A percentile compares a stretch with the other conserved stretches of the same genome.
phyloP scores from a whole-genome alignment of 2,888 invertebrate genomes.

The Drosophila koepferae region DNA sequence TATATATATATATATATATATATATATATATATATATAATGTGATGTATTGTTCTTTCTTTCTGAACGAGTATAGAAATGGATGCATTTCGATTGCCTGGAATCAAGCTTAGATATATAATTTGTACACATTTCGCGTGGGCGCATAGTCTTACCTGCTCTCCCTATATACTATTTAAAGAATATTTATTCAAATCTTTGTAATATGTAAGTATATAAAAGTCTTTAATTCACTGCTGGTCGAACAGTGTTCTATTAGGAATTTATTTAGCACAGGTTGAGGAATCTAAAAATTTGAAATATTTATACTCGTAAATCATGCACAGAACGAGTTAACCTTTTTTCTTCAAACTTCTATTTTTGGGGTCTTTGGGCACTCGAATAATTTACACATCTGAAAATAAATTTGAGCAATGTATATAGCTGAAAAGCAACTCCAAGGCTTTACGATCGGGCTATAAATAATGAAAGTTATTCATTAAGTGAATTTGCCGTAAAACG shows the following conservation, averaged over 20 bases:
- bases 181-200: no score
- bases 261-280: neutral
- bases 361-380: neutral
- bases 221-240: no score
- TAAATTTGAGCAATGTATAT: neutral
- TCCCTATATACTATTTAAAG: no score
- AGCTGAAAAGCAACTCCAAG: neutral
- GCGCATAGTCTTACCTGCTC: no score
- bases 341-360: neutral
- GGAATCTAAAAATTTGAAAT: neutral
- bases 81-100: no score
- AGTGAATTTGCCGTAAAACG: constrained; percentile 3
- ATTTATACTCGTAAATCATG: constrained; percentile 4
- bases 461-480: constrained; percentile 11
- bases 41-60: no score
- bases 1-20: no score
- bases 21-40: no score
- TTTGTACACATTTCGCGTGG: no score
- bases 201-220: no score
- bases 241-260: neutral
- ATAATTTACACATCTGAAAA: neutral
- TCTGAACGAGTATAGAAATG: no score
- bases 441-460: constrained; percentile 14
- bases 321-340: constrained; percentile 1
- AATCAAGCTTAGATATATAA: no score